Evolutionary conservation across 53 echinoderm and acorn worm genomes (phyloP).

Genomic region (Luidia sarsii): DNA sequence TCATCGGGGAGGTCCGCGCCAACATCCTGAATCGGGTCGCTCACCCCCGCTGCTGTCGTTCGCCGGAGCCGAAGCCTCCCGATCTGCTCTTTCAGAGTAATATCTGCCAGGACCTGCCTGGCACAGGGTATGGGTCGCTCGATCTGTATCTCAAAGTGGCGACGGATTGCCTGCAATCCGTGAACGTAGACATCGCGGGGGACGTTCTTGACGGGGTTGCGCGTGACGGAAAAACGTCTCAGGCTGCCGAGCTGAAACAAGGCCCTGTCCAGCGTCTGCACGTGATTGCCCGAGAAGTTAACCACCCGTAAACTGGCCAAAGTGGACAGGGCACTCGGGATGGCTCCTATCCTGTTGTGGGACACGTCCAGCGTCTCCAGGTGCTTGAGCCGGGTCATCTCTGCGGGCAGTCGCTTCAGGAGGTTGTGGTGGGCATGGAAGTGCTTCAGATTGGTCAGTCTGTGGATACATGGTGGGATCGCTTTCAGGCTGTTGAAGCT

Average conservation of each 20-base stretch:
- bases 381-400: constrained; percentile 54
- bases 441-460: constrained; percentile 44
- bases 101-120: constrained; percentile 40
- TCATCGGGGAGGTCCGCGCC: constrained; percentile 44
- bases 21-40: not conserved
- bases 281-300: constrained; percentile 85
- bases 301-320: constrained; percentile 68
- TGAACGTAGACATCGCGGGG: constrained; percentile 73
- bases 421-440: constrained; percentile 67
- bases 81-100: constrained; percentile 24
- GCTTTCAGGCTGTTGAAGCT: constrained; percentile 74
- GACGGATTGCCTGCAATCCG: constrained; percentile 88
- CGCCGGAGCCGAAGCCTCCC: constrained; percentile 1
- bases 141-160: constrained; percentile 64
- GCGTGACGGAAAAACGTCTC: constrained; percentile 64
- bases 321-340: constrained; percentile 67
- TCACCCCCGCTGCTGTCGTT: not conserved
- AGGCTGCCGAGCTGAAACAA: constrained; percentile 54
- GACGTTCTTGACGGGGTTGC: constrained; percentile 87
- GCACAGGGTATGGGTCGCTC: not conserved
- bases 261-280: constrained; percentile 46
- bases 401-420: constrained; percentile 57
- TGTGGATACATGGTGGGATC: constrained; percentile 71
- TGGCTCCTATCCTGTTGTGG: constrained; percentile 72
- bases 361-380: constrained; percentile 73